Percentiles rank a stretch among this genome's conserved stretches.
phyloP scores from a whole-genome alignment of 2,888 invertebrate species.

The Sinelater perroti region DNA sequence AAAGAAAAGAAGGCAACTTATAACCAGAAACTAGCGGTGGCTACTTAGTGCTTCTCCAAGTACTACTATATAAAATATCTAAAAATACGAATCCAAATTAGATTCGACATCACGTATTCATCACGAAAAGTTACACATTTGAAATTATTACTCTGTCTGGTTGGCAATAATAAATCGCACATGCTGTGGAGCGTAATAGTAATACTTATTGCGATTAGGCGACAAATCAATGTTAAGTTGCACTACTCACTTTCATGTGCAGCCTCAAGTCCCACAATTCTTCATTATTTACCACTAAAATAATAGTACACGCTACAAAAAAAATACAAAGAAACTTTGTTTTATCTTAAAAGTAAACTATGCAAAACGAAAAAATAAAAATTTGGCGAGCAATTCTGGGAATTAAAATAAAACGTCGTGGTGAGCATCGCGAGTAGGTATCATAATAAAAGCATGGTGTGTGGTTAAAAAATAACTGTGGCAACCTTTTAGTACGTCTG shows the following conservation, averaged over 20 bases:
- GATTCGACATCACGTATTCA: slow-evolving; percentile 47
- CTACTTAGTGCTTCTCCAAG: slow-evolving; percentile 46
- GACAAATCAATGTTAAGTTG: slow-evolving; percentile 40
- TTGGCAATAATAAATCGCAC: slow-evolving; percentile 34
- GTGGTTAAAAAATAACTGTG: neutral
- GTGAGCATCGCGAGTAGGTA: too few relatives aligned
- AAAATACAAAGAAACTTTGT: neutral
- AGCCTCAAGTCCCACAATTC: slow-evolving; percentile 40
- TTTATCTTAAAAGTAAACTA: neutral
- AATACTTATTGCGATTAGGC: slow-evolving; percentile 57
- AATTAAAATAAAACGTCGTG: too few relatives aligned
- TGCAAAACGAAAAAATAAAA: neutral
- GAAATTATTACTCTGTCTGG: slow-evolving; percentile 48
- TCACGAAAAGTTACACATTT: slow-evolving; percentile 45
- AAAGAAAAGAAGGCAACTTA: slow-evolving; percentile 21
- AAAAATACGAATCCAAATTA: slow-evolving; percentile 46
- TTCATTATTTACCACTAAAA: neutral
- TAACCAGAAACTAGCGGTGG: slow-evolving; percentile 20
- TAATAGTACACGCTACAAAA: neutral
- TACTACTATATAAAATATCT: slow-evolving; percentile 46
- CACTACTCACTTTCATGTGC: slow-evolving; percentile 35
- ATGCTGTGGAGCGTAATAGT: slow-evolving; percentile 40
- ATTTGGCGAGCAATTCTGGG: too few relatives aligned
- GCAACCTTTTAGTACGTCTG: neutral
- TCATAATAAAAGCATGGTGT: neutral